Conservation (phyloP, 2,888 invertebrate species). For the Rutpela maculata region DNA sequence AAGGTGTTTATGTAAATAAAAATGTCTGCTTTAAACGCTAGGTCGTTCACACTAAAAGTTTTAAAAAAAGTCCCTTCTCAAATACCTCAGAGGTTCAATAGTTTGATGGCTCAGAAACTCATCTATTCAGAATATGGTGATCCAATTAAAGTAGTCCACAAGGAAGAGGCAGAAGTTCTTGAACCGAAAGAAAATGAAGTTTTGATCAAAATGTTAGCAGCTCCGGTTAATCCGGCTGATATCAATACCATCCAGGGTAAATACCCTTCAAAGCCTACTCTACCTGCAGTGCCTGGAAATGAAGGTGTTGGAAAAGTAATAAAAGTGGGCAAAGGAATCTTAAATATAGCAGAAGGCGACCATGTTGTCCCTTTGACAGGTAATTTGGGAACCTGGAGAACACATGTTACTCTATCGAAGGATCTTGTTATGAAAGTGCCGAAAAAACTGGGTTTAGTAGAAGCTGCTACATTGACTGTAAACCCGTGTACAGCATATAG, state of each 20-base stretch:
- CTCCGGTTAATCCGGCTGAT: constrained; percentile 98
- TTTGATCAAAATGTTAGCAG: constrained; percentile 88
- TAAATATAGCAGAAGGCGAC: constrained; percentile 81
- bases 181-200: constrained; percentile 81
- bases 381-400: constrained; percentile 92
- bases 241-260: constrained; percentile 98
- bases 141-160: constrained; percentile 85
- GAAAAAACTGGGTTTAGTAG: constrained; percentile 81
- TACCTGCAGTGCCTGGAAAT: constrained; percentile 93
- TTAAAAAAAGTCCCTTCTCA: constrained; percentile 10
- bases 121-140: constrained; percentile 78
- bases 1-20: not conserved
- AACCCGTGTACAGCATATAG: constrained; percentile 98
- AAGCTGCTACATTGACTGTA: constrained; percentile 93
- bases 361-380: constrained; percentile 87
- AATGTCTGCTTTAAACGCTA: constrained; percentile 14
- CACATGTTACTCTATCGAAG: constrained; percentile 76
- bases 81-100: constrained; percentile 12
- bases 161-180: constrained; percentile 76
- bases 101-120: constrained; percentile 7
- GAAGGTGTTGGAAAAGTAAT: constrained; percentile 95
- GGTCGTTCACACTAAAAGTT: not conserved
- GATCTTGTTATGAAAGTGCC: constrained; percentile 83
- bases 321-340: constrained; percentile 80
- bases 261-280: constrained; percentile 84